These are phyloP conservation scores for Melipona bicolor DNA, from an alignment of 2,888 invertebrate genomes.

Conservation along the genomic window DNA sequence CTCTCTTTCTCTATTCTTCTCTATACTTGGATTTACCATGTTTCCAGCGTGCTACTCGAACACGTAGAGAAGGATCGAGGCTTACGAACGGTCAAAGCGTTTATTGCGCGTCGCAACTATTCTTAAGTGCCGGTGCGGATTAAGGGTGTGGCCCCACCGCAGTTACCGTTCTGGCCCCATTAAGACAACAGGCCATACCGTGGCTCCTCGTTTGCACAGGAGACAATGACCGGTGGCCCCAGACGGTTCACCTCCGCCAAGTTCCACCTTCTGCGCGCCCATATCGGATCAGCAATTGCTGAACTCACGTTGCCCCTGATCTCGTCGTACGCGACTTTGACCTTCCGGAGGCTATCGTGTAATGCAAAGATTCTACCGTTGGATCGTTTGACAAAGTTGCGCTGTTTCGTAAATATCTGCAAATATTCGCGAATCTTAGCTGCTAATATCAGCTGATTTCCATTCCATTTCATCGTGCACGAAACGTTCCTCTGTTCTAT, in stretches of 20 bases:
- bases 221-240: constrained; percentile 66
- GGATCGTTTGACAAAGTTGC: not conserved
- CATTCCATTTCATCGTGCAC: not conserved
- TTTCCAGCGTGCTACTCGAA: not conserved
- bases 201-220: constrained; percentile 58
- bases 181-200: constrained; percentile 56
- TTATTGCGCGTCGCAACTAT: constrained; percentile 57
- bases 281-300: constrained; percentile 15
- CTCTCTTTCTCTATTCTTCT: not conserved
- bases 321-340: not conserved
- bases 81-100: constrained; percentile 32
- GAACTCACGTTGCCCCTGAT: not conserved
- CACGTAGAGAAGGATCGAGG: constrained; percentile 27
- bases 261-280: constrained; percentile 29
- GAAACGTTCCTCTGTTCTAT: not conserved
- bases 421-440: too few relatives aligned
- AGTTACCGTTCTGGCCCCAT: constrained; percentile 65
- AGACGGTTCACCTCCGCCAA: constrained; percentile 37
- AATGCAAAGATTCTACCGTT: not conserved
- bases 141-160: constrained; percentile 65
- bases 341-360: too few relatives aligned
- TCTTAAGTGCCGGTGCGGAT: constrained; percentile 57
- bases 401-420: not conserved
- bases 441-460: not conserved
- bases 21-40: not conserved